phyloP scores from a whole-genome alignment of 1,140 invertebrate genomes.

The Anthonomus grandis region DNA sequence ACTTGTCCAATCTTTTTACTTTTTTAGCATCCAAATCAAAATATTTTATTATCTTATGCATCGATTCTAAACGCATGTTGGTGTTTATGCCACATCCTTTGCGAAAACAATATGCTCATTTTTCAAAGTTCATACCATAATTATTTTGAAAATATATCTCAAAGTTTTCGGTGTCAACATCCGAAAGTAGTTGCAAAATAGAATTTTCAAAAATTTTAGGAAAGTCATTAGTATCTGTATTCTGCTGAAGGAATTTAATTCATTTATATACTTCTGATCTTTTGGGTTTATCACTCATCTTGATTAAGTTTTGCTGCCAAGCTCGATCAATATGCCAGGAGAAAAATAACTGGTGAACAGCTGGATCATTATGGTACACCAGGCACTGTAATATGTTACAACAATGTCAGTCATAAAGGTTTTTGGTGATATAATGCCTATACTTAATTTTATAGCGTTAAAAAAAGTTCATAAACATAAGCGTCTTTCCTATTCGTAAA shows the following conservation, averaged over 20 bases:
- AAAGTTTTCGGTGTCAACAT: too few species aligned
- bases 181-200: too few species aligned
- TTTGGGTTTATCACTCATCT: constrained; percentile 22
- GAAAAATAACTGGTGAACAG: constrained; percentile 5
- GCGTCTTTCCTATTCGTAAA: constrained; percentile 22
- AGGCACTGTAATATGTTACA: constrained; percentile 15
- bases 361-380: constrained; percentile 9
- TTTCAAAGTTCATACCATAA: too few species aligned
- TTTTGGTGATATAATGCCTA: constrained; percentile 8
- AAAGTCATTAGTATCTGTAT: too few species aligned
- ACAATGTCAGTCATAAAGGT: constrained; percentile 27
- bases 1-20: background rate
- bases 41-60: constrained; percentile 10
- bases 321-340: constrained; percentile 24
- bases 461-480: constrained; percentile 21
- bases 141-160: too few species aligned
- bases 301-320: constrained; percentile 24
- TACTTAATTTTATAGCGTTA: background rate
- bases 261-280: constrained; percentile 17
- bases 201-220: too few species aligned
- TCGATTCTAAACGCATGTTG: constrained; percentile 1
- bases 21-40: constrained; percentile 3
- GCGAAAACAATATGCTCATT: constrained; percentile 7
- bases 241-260: constrained; percentile 15
- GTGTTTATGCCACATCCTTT: constrained; percentile 5